Evolutionary conservation across 2,888 invertebrate genomes (phyloP), one percentile per base, ranked within the genome.

Genomic region (Campaea margaritaria): DNA sequence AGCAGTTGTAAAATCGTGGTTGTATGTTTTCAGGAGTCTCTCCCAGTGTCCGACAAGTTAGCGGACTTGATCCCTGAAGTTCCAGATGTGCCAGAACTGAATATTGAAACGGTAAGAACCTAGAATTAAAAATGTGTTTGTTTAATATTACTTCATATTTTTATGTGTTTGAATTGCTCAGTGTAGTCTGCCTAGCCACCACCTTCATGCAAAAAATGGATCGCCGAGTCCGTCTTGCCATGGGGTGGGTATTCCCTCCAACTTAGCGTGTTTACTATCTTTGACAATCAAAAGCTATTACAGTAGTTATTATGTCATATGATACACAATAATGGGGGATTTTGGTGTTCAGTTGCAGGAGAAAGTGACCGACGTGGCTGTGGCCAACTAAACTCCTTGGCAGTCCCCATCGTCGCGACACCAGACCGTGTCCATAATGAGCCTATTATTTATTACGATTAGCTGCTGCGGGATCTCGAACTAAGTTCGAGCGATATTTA

Each of bases 401-500:
- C 52, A 43, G 45, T 60, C 55, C 59, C 61, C 69, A 58, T 62
- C 69, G 67, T 66, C 75, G 65, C 71, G 80, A 76, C 80, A 78
- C 76, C 69, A 65, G 64, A 68, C 58, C 69, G 80, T 79, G 83
- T 83, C 80, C 74, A 75, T 65, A 77, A 83, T 81, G 87, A 86
- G 85, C 89, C 87, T 84, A 85, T 91, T 85, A 90, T 90, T 91
- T 90, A 90, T 91, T 90, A 83, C 79, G 84, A 81, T 83, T 82
- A 80, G 82, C 79, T 80, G 84, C 82, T 83, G 83, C 82, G 84
- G 86, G 81, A 83, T 78, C 77, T 84, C 87, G 91, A 90, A 91
- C 91, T 83, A 83, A 91, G 91, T 91, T 91, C 89, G 89, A 75
- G 76, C 74, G 74, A 82, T 76, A 81, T 79, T 81, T 81, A 74